Conservation (phyloP, 1,140 invertebrate species). For the Hermatobates lingyangjiaoensis region DNA sequence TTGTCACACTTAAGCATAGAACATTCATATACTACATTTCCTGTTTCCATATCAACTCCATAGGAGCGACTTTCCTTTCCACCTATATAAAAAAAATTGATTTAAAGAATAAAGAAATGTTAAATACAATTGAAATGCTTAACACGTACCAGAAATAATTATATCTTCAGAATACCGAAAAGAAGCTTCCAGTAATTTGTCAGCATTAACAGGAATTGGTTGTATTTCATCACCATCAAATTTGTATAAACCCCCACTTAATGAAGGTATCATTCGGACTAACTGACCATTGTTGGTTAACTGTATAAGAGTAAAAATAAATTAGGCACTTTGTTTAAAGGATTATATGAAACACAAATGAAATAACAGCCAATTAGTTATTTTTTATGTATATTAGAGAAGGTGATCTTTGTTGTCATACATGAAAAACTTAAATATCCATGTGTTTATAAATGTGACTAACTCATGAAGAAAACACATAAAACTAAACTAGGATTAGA, state of each 20-base stretch:
- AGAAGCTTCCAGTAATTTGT: slow-evolving; percentile 63
- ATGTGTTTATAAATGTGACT: neutral
- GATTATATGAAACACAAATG: neutral
- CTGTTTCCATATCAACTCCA: slow-evolving; percentile 53
- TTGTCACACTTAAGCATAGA: slow-evolving; percentile 49
- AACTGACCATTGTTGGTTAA: slow-evolving; percentile 67
- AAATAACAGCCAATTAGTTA: neutral
- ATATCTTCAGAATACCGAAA: slow-evolving; percentile 68
- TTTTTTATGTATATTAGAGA: neutral
- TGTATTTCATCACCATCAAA: slow-evolving; percentile 78
- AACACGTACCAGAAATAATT: slow-evolving; percentile 54
- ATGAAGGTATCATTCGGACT: slow-evolving; percentile 72
- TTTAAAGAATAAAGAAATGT: neutral
- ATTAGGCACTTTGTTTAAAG: neutral
- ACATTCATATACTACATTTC: slow-evolving; percentile 60
- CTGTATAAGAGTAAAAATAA: slow-evolving; percentile 27
- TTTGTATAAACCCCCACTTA: slow-evolving; percentile 75
- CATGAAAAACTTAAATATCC: neutral
- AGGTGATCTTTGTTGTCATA: neutral
- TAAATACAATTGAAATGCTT: neutral
- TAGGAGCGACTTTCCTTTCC: slow-evolving; percentile 35
- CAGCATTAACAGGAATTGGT: slow-evolving; percentile 64
- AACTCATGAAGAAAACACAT: neutral
- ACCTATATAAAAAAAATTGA: slow-evolving; percentile 19
- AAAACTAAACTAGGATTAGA: neutral